phyloP scores from a whole-genome alignment of 2,888 invertebrate genomes.

The Acronicta leporina region DNA sequence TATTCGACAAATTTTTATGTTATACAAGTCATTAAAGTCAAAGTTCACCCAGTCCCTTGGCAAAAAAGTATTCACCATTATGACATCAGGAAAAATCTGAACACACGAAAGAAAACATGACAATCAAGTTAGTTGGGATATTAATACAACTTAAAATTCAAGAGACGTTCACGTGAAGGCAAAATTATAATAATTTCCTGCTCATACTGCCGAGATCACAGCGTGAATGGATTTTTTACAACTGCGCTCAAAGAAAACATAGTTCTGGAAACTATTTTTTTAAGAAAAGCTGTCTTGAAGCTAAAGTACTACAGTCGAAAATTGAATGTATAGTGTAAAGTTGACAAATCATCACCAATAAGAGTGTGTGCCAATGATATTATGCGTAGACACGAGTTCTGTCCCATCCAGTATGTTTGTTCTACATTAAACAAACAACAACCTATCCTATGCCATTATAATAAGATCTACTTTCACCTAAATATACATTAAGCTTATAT shows the following conservation, averaged over 20 bases:
- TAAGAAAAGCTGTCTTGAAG: conserved; percentile 41
- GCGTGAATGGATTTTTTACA: conserved; percentile 76
- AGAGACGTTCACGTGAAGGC: conserved; percentile 47
- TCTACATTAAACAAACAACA: conserved; percentile 38
- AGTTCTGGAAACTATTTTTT: conserved; percentile 32
- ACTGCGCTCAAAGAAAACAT: conserved; percentile 71
- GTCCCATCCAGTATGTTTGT: conserved; percentile 62
- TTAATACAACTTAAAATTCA: conserved; percentile 56
- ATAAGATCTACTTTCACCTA: conserved; percentile 47
- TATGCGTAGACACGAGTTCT: conserved; percentile 85
- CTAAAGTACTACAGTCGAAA: conserved; percentile 48
- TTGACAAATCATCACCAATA: conserved; percentile 85
- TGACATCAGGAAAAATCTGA: conserved; percentile 37
- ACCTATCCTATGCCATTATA: conserved; percentile 32
- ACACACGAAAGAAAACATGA: conserved; percentile 44
- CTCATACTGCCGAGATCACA: conserved; percentile 66
- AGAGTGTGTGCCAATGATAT: conserved; percentile 82
- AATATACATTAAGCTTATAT: conserved; percentile 29
- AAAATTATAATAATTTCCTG: conserved; percentile 59
- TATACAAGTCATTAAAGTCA: neutral
- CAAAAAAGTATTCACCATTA: conserved; percentile 24
- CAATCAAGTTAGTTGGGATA: conserved; percentile 39
- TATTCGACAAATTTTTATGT: no score
- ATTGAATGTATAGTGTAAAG: conserved; percentile 59
- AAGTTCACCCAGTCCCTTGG: conserved; percentile 17